These are phyloP conservation scores for Lysiphlebus fabarum DNA, from an alignment of 1,140 invertebrate genomes.

Conservation along the genomic window DNA sequence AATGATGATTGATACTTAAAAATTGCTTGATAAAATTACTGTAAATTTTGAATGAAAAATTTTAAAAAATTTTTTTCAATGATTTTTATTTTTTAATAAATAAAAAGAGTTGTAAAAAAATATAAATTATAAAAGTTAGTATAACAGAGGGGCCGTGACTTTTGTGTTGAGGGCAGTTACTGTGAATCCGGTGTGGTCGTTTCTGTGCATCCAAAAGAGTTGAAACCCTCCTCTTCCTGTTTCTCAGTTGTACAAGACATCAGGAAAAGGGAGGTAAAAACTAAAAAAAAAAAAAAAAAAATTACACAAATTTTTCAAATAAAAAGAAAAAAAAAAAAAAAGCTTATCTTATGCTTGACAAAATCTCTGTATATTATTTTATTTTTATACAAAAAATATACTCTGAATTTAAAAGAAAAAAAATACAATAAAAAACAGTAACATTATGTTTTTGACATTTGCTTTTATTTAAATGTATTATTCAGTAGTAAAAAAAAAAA, in stretches of 20 bases:
- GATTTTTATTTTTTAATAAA: background rate
- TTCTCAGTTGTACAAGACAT: slow-evolving; percentile 4
- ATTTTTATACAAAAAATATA: background rate
- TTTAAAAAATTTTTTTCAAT: too few species aligned
- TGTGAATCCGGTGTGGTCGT: slow-evolving; percentile 41
- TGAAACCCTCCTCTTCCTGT: slow-evolving; percentile 27
- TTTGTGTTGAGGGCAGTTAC: slow-evolving; percentile 40
- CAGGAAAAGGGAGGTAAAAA: background rate
- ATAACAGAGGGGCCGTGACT: slow-evolving; percentile 22
- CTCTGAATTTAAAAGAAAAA: slow-evolving; percentile 2
- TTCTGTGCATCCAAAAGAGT: slow-evolving; percentile 23
- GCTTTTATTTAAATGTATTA: slow-evolving; percentile 2
- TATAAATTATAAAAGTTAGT: background rate
- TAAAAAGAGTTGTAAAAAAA: slow-evolving; percentile 3
- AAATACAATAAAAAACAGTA: too few species aligned
- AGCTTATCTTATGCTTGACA: slow-evolving; percentile 7
- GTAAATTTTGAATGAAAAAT: too few species aligned
- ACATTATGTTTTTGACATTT: slow-evolving; percentile 5
- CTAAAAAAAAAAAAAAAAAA: too few species aligned
- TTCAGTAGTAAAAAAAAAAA: background rate
- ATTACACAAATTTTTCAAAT: too few species aligned
- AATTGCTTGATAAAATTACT: too few species aligned
- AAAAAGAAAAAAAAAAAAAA: too few species aligned
- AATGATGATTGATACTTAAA: too few species aligned
- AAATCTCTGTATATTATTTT: slow-evolving; percentile 14